phyloP scores from a whole-genome alignment of 2,888 invertebrate genomes.

The Glaucopsyche alexis region DNA sequence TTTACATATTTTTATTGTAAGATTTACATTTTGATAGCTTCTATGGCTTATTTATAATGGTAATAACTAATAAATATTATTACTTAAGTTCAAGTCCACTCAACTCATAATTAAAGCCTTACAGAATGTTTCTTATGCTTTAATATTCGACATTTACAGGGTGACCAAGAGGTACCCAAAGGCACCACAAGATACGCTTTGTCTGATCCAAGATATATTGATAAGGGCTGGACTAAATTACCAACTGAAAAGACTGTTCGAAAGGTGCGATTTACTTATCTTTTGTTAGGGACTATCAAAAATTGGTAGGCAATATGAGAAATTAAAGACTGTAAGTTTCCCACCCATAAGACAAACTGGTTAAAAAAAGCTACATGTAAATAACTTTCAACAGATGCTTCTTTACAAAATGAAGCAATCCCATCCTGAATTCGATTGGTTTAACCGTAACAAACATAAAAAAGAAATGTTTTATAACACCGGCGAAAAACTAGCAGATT shows the following conservation, averaged over 20 bases:
- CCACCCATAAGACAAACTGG: background rate
- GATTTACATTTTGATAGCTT: no score
- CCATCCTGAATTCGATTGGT: slow-evolving; percentile 72
- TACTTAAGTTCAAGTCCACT: background rate
- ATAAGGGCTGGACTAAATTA: slow-evolving; percentile 71
- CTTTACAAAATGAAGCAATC: slow-evolving; percentile 71
- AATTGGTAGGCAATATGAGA: background rate
- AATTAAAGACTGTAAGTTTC: background rate
- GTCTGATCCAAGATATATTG: slow-evolving; percentile 66
- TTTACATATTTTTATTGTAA: no score
- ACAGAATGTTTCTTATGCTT: background rate
- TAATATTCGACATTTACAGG: slow-evolving; percentile 45
- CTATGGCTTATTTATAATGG: background rate
- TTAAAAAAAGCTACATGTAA: background rate
- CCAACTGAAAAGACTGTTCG: slow-evolving; percentile 71
- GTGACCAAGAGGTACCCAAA: slow-evolving; percentile 49
- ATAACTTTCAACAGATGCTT: slow-evolving; percentile 55
- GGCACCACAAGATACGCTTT: slow-evolving; percentile 62
- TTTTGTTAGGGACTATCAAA: background rate
- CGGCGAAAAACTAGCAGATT: slow-evolving; percentile 65
- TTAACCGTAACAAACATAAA: slow-evolving; percentile 64
- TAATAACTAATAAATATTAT: background rate
- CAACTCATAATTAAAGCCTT: background rate
- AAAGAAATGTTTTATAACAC: slow-evolving; percentile 57
- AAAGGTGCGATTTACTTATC: slow-evolving; percentile 49